Base-by-base conservation (phyloP, 2,888 invertebrate genomes). In the Eucera pruinosa region DNA sequence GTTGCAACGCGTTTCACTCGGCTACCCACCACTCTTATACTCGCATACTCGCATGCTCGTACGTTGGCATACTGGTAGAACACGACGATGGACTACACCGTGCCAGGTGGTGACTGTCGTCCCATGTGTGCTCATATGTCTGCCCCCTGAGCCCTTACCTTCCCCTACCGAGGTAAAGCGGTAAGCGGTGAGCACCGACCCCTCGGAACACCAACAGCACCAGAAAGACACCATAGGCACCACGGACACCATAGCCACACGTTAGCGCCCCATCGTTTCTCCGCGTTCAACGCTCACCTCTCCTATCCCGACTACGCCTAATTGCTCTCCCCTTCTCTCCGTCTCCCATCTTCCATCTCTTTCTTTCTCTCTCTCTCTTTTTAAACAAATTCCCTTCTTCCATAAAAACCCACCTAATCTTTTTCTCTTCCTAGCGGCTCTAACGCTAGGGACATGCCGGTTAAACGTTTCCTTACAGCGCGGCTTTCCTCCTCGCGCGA, bases 31-130 rank as follows among this genome's bases (percentile, higher is more conserved):
- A 15, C 36, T 18, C 39, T 18, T 7, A 27, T 13, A 62, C 58
- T 58, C 48, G 23, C 30, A 69, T 67, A 67, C 71, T 84, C 60
- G 68, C 78, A 72, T 57, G 76, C 60, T 72, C 83, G 83, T 78
- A 84, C 36, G 1, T n/a, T n/a, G n/a, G n/a, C n/a, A n/a, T n/a
- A n/a, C n/a, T n/a, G n/a, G n/a, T n/a, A n/a, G n/a, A n/a, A n/a
- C n/a, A n/a, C n/a, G 57, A 81, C 87, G 88, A 86, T 86, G 87
- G 67, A 81, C 84, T 81, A 82, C 82, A 86, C 79, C 74, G 70
- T 86, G 88, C 91, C 91, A 91, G 91, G 91, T 91, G 91, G 90
- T 86, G 87, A 84, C 88, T 87, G 82, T 83, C 87, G 88, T 87
- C 87, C 89, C 88, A 89, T 90, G 90, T 89, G 88, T 82, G 82